Evolutionary conservation across 2,113 vertebrate genomes (phyloP), one percentile per base, ranked within the genome.

Genomic region (Empidonax alnorum): DNA sequence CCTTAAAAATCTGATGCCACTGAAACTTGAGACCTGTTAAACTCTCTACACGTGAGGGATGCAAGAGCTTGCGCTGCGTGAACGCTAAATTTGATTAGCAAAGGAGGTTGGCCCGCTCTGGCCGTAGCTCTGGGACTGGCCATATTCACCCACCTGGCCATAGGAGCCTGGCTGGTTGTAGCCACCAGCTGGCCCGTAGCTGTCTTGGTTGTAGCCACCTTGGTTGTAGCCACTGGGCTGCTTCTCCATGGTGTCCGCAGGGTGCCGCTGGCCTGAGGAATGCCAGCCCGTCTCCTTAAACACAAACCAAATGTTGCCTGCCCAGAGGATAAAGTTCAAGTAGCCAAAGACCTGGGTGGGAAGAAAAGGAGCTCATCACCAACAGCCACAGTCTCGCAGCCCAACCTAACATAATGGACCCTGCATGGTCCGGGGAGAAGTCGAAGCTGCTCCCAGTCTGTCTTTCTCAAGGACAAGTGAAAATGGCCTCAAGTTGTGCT

Each of bases 291-390:
- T 99, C 98, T 99, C 99, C 98, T 99, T 99, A 97, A 99, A 99
- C 96, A 99, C 99, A 97, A 99, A 99, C 99, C 99, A 99, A 97
- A 99, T 99, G 97, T 99, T 99, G 94, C 99, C 99, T 90, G 99
- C 99, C 99, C 99, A 99, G 35, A 99, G 98, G 84, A 99, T 99
- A 94, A 99, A 99, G 98, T 99, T 99, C 96, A 99, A 98, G 98
- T 99, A 99, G 87, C 99, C 99, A 95, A 99, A 99, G 56, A 98
- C 99, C 99, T 99, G 86, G 42, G 86, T 27, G 72, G 91, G 47
- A 82, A 97, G 41, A 89, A 97, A 75, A 97, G 27, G 15, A 96
- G 33, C 27, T 75, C 2, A 1, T 97, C 89, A 96, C 44, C 10
- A 4, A 37, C 12, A 63, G 49, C 7, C 17, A 2, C 0, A 0